These are phyloP conservation scores for Diachasmimorpha longicaudata DNA, from an alignment of 1,140 invertebrate species.

Conservation along the genomic window DNA sequence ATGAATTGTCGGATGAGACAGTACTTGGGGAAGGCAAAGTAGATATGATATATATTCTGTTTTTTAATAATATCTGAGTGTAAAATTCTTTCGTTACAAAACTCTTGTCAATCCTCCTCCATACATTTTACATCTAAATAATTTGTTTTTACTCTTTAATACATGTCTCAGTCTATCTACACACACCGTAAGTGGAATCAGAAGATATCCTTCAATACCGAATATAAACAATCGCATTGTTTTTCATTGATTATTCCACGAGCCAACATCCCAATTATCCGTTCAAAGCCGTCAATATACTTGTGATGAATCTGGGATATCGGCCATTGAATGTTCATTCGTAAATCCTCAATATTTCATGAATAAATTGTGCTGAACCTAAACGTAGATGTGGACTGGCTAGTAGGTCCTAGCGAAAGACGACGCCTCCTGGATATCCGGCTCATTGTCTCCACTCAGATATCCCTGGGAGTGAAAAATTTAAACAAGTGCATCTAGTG, in stretches of 20 bases:
- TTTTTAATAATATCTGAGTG: conserved; percentile 32
- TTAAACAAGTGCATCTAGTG: conserved; percentile 59
- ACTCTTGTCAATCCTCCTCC: conserved; percentile 1
- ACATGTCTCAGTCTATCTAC: conserved; percentile 48
- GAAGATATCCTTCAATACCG: background rate
- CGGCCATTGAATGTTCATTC: background rate
- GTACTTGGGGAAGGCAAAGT: conserved; percentile 38
- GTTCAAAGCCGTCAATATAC: background rate
- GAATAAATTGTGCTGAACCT: background rate
- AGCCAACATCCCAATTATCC: background rate
- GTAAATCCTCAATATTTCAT: background rate
- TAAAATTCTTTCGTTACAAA: conserved; percentile 32
- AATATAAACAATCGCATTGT: background rate
- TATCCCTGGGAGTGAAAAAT: conserved; percentile 56
- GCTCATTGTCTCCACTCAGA: conserved; percentile 51
- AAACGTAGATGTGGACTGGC: background rate
- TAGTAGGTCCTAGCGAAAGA: conserved; percentile 51
- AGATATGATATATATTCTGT: conserved; percentile 37
- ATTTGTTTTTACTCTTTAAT: conserved; percentile 23
- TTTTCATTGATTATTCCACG: background rate
- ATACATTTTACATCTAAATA: conserved; percentile 17
- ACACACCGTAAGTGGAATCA: conserved; percentile 36
- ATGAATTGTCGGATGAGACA: background rate
- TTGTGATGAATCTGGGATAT: background rate
- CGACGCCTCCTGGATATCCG: conserved; percentile 53